Evolutionary conservation across 1,140 invertebrate genomes (phyloP).

Genomic region (Batillaria attramentaria): DNA sequence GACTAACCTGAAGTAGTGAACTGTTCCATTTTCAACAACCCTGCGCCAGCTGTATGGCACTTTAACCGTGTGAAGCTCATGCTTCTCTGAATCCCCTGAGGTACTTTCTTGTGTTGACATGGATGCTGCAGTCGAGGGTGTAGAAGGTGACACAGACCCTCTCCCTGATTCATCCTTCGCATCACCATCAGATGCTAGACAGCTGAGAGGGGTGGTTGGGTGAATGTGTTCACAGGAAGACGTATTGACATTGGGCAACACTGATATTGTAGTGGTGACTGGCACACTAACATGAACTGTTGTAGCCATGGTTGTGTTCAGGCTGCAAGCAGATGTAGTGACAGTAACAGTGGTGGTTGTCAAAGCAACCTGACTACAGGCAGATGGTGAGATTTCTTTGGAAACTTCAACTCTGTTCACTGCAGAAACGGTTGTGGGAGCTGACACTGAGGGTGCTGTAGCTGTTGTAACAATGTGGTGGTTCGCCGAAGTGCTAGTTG

Average conservation of each 20-base stretch:
- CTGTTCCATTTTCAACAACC: conserved; percentile 72
- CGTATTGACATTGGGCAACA: conserved; percentile 1
- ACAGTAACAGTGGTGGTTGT: conserved; percentile 38
- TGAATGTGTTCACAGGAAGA: background rate
- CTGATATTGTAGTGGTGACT: conserved; percentile 8
- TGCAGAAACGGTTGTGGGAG: no score
- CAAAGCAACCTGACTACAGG: conserved; percentile 22
- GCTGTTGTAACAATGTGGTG: no score
- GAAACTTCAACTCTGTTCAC: background rate
- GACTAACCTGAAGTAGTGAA: conserved; percentile 77
- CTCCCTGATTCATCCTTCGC: conserved; percentile 9
- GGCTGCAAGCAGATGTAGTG: conserved; percentile 27
- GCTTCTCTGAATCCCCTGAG: conserved; percentile 19
- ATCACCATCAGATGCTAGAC: background rate
- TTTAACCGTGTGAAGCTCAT: conserved; percentile 43
- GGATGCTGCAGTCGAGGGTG: conserved; percentile 21
- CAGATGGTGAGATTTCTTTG: no score
- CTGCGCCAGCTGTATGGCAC: conserved; percentile 77
- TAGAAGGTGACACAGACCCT: conserved; percentile 14
- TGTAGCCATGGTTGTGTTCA: conserved; percentile 28
- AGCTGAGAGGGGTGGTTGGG: background rate
- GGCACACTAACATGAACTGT: conserved; percentile 26
- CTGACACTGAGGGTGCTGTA: no score
- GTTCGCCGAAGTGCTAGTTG: no score
- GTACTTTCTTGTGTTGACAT: conserved; percentile 33